Evolutionary conservation across 2,888 invertebrate genomes (phyloP).

Genomic region (Sminthurinus aureus): DNA sequence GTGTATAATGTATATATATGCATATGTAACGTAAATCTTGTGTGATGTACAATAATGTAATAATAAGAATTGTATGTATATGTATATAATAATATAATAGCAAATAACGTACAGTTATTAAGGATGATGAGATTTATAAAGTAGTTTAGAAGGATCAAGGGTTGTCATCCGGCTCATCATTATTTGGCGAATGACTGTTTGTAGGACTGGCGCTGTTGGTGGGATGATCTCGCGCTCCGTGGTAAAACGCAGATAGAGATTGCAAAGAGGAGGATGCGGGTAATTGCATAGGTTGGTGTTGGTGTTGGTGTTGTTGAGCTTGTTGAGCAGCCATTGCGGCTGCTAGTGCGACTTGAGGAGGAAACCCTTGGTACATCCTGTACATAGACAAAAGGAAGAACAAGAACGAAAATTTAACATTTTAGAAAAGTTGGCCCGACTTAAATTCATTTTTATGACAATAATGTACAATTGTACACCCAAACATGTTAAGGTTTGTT

Average conservation of each 20-base stretch:
- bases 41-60: neutral
- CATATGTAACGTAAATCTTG: neutral
- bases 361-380: conserved; percentile 54
- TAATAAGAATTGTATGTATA: neutral
- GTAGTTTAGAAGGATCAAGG: conserved; percentile 43
- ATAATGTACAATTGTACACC: too few species aligned
- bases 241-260: conserved; percentile 59
- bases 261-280: conserved; percentile 58
- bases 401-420: conserved; percentile 6
- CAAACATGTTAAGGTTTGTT: too few species aligned
- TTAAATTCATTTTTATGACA: too few species aligned
- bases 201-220: conserved; percentile 57
- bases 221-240: conserved; percentile 49
- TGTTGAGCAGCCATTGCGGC: conserved; percentile 57
- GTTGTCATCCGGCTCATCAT: conserved; percentile 56
- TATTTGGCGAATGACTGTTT: conserved; percentile 58
- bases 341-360: conserved; percentile 57
- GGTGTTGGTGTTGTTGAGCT: conserved; percentile 50
- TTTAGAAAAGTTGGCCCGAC: neutral
- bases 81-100: conserved; percentile 16
- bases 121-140: conserved; percentile 17
- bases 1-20: neutral
- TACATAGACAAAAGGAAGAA: neutral
- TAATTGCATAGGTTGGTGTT: conserved; percentile 55
- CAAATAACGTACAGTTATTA: conserved; percentile 17